Conservation (phyloP, 2,888 invertebrate genomes). For the Eudemis profundana region DNA sequence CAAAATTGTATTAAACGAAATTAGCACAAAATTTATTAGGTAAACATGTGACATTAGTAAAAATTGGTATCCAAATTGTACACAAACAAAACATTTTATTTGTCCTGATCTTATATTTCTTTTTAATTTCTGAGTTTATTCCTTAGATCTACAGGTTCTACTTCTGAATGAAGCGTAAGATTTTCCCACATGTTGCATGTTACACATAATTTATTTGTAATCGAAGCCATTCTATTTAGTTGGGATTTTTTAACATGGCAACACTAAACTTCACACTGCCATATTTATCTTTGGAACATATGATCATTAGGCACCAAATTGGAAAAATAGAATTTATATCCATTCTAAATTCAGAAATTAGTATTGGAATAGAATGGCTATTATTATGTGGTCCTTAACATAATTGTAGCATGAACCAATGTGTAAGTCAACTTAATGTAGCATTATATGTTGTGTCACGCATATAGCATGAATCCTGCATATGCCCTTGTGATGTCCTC, state of each 20-base stretch:
- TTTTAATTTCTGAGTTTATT: slow-evolving; percentile 48
- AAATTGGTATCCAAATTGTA: slow-evolving; percentile 37
- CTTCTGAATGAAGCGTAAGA: slow-evolving; percentile 60
- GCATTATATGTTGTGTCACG: slow-evolving; percentile 17
- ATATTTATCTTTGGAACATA: slow-evolving; percentile 22
- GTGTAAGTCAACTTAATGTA: slow-evolving; percentile 17
- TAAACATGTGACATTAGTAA: background rate
- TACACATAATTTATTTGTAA: slow-evolving; percentile 46
- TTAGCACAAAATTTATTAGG: slow-evolving; percentile 24
- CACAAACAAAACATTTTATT: slow-evolving; percentile 11
- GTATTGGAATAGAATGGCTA: slow-evolving; percentile 26
- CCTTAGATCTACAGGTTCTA: slow-evolving; percentile 54
- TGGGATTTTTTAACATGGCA: slow-evolving; percentile 11
- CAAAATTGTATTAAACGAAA: background rate
- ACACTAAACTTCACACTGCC: slow-evolving; percentile 31
- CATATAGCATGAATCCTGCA: slow-evolving; percentile 34
- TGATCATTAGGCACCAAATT: background rate
- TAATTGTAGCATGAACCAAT: slow-evolving; percentile 30
- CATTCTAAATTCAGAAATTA: slow-evolving; percentile 2
- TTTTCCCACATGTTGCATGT: slow-evolving; percentile 53
- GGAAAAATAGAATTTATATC: background rate
- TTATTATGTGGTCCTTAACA: slow-evolving; percentile 13
- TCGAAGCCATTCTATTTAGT: slow-evolving; percentile 60
- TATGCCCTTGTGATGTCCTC: slow-evolving; percentile 35
- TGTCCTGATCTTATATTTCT: slow-evolving; percentile 29